These are phyloP conservation scores for Chloropsis hardwickii DNA, from an alignment of 2,113 vertebrate genomes.

Conservation along the genomic window DNA sequence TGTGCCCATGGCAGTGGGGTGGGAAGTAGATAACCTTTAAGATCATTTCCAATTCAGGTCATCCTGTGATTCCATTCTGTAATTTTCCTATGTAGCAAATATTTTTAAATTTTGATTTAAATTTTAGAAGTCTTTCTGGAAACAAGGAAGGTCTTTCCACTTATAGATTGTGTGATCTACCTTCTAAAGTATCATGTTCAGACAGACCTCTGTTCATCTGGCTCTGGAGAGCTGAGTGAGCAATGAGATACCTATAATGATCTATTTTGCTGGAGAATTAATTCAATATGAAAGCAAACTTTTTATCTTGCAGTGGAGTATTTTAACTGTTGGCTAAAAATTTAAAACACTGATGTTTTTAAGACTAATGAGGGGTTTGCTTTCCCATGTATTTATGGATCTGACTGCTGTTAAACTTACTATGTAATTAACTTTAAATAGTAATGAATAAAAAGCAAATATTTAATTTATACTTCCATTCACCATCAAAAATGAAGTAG, in stretches of 20 bases:
- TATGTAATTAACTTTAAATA: neutral
- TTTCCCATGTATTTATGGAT: neutral
- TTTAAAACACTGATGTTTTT: neutral
- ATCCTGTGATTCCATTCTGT: neutral
- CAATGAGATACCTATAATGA: neutral
- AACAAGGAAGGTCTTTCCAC: neutral
- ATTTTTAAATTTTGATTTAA: neutral
- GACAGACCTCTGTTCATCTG: neutral
- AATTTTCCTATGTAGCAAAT: neutral
- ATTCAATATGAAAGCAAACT: neutral
- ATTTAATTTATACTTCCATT: slow-evolving; percentile 10
- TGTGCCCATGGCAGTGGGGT: accelerated
- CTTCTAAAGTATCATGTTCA: neutral
- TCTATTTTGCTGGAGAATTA: neutral
- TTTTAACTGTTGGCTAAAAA: neutral
- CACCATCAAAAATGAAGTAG: neutral
- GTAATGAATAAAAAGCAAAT: neutral
- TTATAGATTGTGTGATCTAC: neutral
- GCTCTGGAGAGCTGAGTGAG: neutral
- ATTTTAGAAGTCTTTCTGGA: neutral
- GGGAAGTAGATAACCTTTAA: neutral
- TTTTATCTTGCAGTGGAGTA: neutral
- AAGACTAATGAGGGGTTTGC: neutral
- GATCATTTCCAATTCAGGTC: neutral
- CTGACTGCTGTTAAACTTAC: neutral